Evolutionary conservation across 2,113 vertebrate genomes (phyloP).

Genomic region (Lophochroa leadbeateri): DNA sequence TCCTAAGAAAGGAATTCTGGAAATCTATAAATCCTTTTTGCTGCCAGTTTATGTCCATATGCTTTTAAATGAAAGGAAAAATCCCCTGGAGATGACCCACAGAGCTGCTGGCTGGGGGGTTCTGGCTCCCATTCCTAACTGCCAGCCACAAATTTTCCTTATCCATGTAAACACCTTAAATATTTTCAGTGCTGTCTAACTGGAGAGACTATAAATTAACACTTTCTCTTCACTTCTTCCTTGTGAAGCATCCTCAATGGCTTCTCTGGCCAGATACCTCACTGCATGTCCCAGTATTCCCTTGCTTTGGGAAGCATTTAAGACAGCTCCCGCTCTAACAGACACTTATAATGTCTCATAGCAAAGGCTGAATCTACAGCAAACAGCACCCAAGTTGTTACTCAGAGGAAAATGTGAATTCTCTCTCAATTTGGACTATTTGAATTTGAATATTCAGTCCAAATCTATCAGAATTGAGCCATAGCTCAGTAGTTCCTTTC

Average conservation of each 20-base stretch:
- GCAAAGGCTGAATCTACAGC: background rate
- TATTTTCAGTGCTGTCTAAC: background rate
- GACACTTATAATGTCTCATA: background rate
- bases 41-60: background rate
- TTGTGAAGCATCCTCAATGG: background rate
- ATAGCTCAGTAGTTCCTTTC: background rate
- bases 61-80: background rate
- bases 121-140: background rate
- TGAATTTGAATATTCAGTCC: background rate
- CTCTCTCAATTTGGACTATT: background rate
- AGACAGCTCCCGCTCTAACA: background rate
- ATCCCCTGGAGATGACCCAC: fast-evolving
- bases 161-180: fast-evolving
- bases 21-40: background rate
- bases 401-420: background rate
- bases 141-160: background rate
- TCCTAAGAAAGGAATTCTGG: background rate
- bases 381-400: background rate
- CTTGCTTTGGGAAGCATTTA: background rate
- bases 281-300: background rate
- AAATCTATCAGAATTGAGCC: background rate
- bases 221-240: background rate
- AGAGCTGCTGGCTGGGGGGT: background rate
- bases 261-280: background rate
- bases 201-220: fast-evolving